Evolutionary conservation across 1,140 invertebrate genomes (phyloP), one percentile per base, ranked within the genome.

Genomic region (Pentalonia nigronervosa): DNA sequence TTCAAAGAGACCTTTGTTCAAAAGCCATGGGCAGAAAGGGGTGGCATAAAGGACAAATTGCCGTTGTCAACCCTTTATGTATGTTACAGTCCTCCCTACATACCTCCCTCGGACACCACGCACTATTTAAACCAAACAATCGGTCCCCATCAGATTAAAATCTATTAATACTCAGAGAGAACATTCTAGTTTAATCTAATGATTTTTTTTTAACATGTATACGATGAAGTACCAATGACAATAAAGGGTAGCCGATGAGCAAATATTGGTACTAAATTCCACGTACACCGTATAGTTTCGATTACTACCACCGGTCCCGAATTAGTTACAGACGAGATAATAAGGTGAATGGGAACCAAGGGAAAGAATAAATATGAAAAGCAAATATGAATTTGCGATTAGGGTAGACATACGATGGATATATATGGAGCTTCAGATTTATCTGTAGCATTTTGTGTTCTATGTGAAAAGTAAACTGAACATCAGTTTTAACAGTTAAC

Each of bases 211-310:
- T 84, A 84, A 84, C 76, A 50, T 92, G 76, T 84, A 92, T 56
- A 93, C 76, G 47, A 93, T 93, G 91, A 93, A 93, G 91, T 93
- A 93, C 91, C 91, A 86, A 93, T 93, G 91, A 93, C 91, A 93
- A 93, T 93, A 84, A 36, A 53, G 91, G 81, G 48, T 93, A 93
- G 91, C 56, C 91, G 81, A 93, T 86, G 91, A 93, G 91, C 91
- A 93, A 93, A 93, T 93, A 93, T 93, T 93, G 91, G 91, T 93
- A 93, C 81, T 93, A 53, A 53, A 93, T 92, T 67, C 41, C 89
- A 25, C 67, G 89, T 90, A 92, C 41, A 84, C 47, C 91, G 81
- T 93, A 90, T 53, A 93, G 91, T 93, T 93, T 93, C 91, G 76
- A 93, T 93, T 93, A 93, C 91, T 93, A 93, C 91, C 91, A 93